Base-by-base conservation (phyloP, 1,140 invertebrate genomes). In the Trigoniulus corallinus region DNA sequence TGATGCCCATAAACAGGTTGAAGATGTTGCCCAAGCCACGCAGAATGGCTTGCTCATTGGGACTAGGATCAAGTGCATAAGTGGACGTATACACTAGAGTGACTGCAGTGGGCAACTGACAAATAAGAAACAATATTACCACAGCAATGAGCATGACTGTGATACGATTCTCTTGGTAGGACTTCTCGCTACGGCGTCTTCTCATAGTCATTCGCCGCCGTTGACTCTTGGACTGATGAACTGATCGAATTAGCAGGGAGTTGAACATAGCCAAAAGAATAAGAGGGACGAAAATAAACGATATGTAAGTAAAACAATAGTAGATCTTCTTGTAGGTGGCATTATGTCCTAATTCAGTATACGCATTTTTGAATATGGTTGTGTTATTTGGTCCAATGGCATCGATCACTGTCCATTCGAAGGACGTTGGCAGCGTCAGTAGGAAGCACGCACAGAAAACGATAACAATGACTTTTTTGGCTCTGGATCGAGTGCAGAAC, bases 81-180 rank as follows among this genome's bases (percentile, higher is more conserved):
- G 76, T 64, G 18, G 67, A 61, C 15, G 63, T 65, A 49, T 71
- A 69, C 2, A 74, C 69, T n/a, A 80, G 62, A 42, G 69, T 65
- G 3, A 71, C 59, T 0, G 80, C 79, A 45, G 75, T 74, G 0
- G 82, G 82, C 26, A 78, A 65, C 62, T 84, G 81, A 57, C 82
- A 84, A 0, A 82, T 58, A 13, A 84, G 65, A 59, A 84, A 84
- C 48, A 84, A 67, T 1, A 84, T 66, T 0, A 85, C 80, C 1
- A 85, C 80, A 1, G 77, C 74, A 41, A 85, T 83, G 3, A 85
- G 64, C 57, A 81, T 82, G 12, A 82, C 72, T 1, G 82, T 84
- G 46, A 84, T 81, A 37, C 77, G 77, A 62, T 77, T 82, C 64
- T 77, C 78, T 52, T 82, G 78, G 24, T 64, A 64, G 46, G 67